phyloP scores from a whole-genome alignment of 2,113 vertebrate species.

The Tapirus terrestris region DNA sequence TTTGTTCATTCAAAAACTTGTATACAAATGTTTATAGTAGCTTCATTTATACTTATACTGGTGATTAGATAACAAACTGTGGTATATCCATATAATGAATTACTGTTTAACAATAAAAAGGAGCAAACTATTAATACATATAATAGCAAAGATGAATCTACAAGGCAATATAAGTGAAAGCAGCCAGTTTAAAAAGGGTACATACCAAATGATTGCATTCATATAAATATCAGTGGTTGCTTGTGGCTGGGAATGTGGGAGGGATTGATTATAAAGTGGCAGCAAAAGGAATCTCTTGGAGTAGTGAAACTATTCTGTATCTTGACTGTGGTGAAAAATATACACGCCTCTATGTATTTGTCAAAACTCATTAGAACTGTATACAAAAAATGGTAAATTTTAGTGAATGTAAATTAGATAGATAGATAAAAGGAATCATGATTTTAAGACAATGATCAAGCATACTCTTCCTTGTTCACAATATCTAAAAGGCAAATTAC shows the following conservation, averaged over 20 bases:
- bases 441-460: not conserved
- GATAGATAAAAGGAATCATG: not conserved
- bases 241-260: not conserved
- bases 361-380: not conserved
- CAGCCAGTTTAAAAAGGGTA: not conserved
- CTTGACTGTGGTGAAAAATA: not conserved
- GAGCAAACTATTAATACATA: not conserved
- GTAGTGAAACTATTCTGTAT: not conserved
- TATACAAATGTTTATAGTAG: not conserved
- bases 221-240: not conserved
- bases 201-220: not conserved
- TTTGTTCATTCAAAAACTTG: not conserved
- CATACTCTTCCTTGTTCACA: not conserved
- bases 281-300: not conserved
- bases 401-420: not conserved
- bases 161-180: not conserved
- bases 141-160: not conserved
- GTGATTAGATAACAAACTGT: not conserved
- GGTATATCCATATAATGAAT: not conserved
- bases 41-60: not conserved
- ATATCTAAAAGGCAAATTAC: not conserved
- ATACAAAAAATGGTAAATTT: not conserved
- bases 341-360: not conserved
- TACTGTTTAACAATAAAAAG: not conserved
- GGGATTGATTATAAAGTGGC: not conserved